phyloP scores from a whole-genome alignment of 2,888 invertebrate species.

The Lasioglossum morio region DNA sequence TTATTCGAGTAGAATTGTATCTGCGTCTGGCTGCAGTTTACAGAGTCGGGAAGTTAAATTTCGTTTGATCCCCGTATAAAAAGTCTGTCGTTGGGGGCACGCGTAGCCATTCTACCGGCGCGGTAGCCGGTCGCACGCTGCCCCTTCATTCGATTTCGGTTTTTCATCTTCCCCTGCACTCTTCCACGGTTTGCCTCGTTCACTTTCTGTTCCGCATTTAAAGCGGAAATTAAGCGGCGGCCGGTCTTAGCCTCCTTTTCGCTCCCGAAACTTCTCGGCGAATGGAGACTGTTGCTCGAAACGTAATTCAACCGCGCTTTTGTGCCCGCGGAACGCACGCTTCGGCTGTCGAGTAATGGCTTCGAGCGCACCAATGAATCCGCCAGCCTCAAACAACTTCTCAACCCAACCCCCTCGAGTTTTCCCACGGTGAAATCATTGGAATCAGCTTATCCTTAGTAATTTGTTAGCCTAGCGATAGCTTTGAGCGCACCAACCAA shows the following conservation, averaged over 20 bases:
- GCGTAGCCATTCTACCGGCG: conserved; percentile 28
- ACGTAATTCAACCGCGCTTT: conserved; percentile 61
- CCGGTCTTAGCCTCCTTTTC: conserved; percentile 29
- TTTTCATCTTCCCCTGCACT: conserved; percentile 48
- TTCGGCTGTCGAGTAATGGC: not conserved
- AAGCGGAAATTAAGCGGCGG: conserved; percentile 69
- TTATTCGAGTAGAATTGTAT: not conserved
- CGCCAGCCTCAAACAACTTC: not conserved
- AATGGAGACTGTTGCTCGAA: conserved; percentile 52
- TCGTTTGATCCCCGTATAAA: conserved; percentile 16
- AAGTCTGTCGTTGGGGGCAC: conserved; percentile 16
- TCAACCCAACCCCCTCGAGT: not conserved
- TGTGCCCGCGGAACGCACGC: conserved; percentile 36
- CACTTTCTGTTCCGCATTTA: conserved; percentile 63
- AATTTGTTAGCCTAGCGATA: not conserved
- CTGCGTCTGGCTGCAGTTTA: not conserved
- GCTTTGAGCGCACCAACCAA: not conserved
- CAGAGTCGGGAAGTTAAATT: conserved; percentile 11
- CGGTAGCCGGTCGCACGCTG: not conserved
- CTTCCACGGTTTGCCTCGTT: conserved; percentile 21
- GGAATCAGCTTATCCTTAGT: not conserved
- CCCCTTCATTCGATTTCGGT: conserved; percentile 62
- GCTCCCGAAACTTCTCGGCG: conserved; percentile 16
- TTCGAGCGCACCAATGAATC: not conserved
- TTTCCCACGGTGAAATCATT: not conserved